Conservation (phyloP, 2,797 vertebrate genomes). For the Brotogeris chrysoptera region DNA sequence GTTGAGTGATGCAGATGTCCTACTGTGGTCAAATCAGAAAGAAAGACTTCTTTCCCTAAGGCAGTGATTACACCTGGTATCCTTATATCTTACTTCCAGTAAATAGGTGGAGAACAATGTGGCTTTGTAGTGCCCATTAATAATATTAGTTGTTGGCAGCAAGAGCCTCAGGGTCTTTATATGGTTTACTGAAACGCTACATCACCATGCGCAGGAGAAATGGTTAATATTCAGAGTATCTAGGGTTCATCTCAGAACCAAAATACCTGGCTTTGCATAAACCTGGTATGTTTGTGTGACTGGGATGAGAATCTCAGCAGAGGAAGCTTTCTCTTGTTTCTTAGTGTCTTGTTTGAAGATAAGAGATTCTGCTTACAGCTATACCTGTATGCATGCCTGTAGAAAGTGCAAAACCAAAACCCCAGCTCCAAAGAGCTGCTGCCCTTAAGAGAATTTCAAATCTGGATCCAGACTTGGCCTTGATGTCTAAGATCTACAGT, state of each 20-base stretch:
- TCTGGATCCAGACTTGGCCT: not conserved
- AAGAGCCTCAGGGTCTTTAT: not conserved
- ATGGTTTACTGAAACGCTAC: not conserved
- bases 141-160: not conserved
- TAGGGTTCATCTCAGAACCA: not conserved
- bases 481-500: not conserved
- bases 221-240: not conserved
- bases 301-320: not conserved
- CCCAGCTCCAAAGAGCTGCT: not conserved
- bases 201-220: not conserved
- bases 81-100: conserved; percentile 52
- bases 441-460: not conserved
- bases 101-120: conserved; percentile 30
- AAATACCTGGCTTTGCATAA: not conserved
- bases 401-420: not conserved
- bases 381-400: accelerated
- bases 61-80: conserved; percentile 53
- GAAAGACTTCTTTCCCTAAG: conserved; percentile 53
- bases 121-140: conserved; percentile 56
- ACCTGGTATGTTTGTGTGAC: not conserved
- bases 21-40: conserved; percentile 63
- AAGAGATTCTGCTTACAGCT: not conserved
- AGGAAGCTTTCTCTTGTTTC: not conserved
- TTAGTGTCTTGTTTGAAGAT: not conserved
- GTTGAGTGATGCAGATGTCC: conserved; percentile 51